These are phyloP conservation scores for Drosophila melanosoma DNA, from an alignment of 2,888 invertebrate species.

Conservation along the genomic window DNA sequence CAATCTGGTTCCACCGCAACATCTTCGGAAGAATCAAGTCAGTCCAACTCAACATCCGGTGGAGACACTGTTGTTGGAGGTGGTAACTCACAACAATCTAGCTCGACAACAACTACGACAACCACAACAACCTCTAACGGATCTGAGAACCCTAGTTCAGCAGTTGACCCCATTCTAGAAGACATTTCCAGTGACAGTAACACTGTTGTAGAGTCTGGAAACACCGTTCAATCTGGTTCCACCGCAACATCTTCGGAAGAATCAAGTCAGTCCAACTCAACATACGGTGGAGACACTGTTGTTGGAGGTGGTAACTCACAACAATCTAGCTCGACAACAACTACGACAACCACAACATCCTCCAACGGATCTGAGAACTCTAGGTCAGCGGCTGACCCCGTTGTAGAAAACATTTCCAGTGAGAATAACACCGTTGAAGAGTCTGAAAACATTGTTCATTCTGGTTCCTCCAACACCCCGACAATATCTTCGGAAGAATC, in stretches of 20 bases:
- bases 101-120: constrained; percentile 15
- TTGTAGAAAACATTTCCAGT: neutral
- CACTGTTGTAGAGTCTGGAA: neutral
- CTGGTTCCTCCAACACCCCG: neutral
- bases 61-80: neutral
- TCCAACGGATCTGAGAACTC: neutral
- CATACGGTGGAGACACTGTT: neutral
- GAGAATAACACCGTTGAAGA: neutral
- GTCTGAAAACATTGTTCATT: constrained; percentile 13
- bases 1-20: neutral
- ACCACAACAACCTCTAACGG: neutral
- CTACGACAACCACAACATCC: neutral
- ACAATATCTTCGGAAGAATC: neutral
- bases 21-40: neutral
- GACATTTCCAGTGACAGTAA: no score
- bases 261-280: no score
- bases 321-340: constrained; percentile 5
- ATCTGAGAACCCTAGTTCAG: neutral
- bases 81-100: constrained; percentile 4
- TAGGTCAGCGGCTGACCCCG: neutral
- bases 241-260: no score
- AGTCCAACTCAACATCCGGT: neutral
- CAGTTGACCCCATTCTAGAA: neutral
- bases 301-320: constrained; percentile 1
- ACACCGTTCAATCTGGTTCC: constrained; percentile 1